A percentile compares a stretch with the other conserved stretches of the same genome.
Evolutionary conservation across 2,113 vertebrate species (phyloP).

Genomic region (Atlantisia rogersi): DNA sequence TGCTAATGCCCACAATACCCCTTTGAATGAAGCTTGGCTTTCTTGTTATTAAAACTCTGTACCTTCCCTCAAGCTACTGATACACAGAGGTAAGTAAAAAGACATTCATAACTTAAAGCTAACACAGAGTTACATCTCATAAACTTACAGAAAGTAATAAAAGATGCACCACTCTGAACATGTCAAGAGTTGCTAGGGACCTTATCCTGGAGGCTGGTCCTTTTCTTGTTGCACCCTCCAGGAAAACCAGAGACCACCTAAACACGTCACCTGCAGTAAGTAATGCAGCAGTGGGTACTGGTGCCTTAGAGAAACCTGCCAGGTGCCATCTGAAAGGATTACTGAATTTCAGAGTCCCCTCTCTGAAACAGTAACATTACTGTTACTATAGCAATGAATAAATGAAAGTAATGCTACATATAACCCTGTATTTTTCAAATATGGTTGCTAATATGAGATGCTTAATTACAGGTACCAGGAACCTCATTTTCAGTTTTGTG

Average conservation of each 20-base stretch:
- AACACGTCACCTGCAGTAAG: neutral
- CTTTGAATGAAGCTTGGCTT: neutral
- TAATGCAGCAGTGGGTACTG: neutral
- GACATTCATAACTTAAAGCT: neutral
- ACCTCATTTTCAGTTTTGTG: neutral
- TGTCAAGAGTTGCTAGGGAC: neutral
- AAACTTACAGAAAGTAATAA: neutral
- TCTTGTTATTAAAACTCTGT: neutral
- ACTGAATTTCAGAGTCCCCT: neutral
- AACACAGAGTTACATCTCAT: neutral
- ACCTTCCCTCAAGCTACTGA: neutral
- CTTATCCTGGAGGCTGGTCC: neutral
- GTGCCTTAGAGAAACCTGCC: neutral
- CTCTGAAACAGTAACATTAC: neutral
- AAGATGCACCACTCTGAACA: neutral
- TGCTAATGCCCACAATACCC: neutral
- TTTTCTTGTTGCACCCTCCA: neutral
- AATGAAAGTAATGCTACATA: neutral
- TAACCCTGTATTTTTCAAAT: neutral
- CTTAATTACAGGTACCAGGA: neutral
- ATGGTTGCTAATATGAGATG: neutral
- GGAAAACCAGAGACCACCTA: neutral
- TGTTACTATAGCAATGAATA: slow-evolving; percentile 2
- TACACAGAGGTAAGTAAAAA: neutral
- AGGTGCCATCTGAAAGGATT: neutral